phyloP scores from a whole-genome alignment of 2,888 invertebrate species.

The Caenorhabditis parvicauda region DNA sequence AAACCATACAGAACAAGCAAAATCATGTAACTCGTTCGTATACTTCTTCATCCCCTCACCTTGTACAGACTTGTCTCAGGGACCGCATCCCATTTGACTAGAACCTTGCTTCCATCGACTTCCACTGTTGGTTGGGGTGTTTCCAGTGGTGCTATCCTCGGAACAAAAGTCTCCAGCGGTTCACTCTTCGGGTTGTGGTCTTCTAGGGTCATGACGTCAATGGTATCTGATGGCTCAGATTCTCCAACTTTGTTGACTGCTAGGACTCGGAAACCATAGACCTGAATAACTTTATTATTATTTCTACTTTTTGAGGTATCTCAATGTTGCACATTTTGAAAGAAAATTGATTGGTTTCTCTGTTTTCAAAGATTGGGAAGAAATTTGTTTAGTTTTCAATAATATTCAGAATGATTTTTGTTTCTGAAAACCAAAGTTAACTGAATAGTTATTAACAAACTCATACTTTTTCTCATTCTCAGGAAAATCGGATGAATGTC shows the following conservation, averaged over 20 bases:
- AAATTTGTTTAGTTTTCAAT: too few relatives aligned
- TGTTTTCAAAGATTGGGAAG: too few relatives aligned
- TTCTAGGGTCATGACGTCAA: constrained; percentile 47
- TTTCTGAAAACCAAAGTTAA: too few relatives aligned
- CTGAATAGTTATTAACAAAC: too few relatives aligned
- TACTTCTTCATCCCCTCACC: too few relatives aligned
- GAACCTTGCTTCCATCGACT: constrained; percentile 38
- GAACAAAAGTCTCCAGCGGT: constrained; percentile 26
- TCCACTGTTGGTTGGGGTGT: constrained; percentile 30
- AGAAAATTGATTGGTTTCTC: too few relatives aligned
- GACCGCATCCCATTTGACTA: constrained; percentile 34
- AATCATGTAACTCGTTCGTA: too few relatives aligned
- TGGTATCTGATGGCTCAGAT: constrained; percentile 42
- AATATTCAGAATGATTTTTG: too few relatives aligned
- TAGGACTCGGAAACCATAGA: constrained; percentile 49
- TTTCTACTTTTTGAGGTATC: background rate
- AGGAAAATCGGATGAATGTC: too few relatives aligned
- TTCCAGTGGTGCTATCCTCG: constrained; percentile 32
- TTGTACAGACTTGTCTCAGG: constrained; percentile 41
- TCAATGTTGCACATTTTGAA: background rate
- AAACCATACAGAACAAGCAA: too few relatives aligned
- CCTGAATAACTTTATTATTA: too few relatives aligned
- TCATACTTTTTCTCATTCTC: too few relatives aligned
- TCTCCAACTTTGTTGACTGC: constrained; percentile 56
- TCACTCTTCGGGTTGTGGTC: constrained; percentile 28